Base-by-base conservation (phyloP, 2,113 vertebrate genomes). In the Mormyrus iriodes region DNA sequence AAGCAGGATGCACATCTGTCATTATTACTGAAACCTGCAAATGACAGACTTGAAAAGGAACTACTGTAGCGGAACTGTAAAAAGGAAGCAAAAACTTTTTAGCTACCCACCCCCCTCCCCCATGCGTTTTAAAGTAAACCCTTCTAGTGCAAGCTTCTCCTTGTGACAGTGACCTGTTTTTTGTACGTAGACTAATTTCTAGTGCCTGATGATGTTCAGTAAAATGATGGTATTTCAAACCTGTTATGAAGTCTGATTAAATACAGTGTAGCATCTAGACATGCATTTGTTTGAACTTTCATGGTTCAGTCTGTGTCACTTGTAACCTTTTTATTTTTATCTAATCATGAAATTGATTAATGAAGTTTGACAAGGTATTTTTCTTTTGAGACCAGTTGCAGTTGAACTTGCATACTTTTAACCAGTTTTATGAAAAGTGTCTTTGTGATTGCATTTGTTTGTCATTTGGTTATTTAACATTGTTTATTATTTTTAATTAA, bases 1-100 rank as follows among this genome's bases (percentile, higher is more conserved):
- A 88, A 95, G 95, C 93, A 88, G 95, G 82, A 90, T 96, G 86
- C 95, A 96, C 89, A 95, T 96, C 61, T 96, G 96, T 89, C 96
- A 96, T 91, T 96, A 96, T 90, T 96, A 96, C 91, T 96, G 90
- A 96, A 61, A 44, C 9, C 39, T 83, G 19, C 42, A 3, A 15
- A 24, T 21, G 17, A 39, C 15, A 3, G 4, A 83, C 39, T 46
- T n/a, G 17, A 44, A 48, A 8, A 6, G 31, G 39, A 12, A 15
- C 42, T 42, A 44, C 76, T 88, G 42, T 15, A 46, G 83, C 65
- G 10, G 49, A 4, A 31, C 61, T 48, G 19, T 10, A 76, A 76
- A 39, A 65, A 27, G 58, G 58, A 65, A 10, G 0, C 9, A 27
- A 27, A 3, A 65, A 10, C n/a, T 61, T 49, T 61, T 61, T n/a